phyloP scores from a whole-genome alignment of 2,888 invertebrate species.

The Dyspetes luteomarginatus region DNA sequence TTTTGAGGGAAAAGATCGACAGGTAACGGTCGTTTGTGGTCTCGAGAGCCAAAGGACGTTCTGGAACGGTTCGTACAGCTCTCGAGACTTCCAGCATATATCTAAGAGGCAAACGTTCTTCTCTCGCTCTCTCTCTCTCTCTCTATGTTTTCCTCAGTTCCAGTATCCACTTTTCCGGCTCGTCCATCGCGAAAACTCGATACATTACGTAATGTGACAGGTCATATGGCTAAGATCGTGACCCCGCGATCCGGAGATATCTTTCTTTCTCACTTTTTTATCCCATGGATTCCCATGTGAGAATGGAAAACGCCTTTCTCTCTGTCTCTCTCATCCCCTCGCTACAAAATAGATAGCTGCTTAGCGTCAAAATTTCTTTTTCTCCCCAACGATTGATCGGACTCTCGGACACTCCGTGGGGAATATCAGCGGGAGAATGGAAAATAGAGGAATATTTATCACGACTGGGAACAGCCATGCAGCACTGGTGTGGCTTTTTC shows the following conservation, averaged over 20 bases:
- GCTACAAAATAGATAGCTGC: slow-evolving; percentile 58
- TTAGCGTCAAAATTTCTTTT: slow-evolving; percentile 37
- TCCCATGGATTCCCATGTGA: slow-evolving; percentile 57
- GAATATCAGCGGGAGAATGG: slow-evolving; percentile 40
- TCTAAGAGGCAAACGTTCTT: slow-evolving; percentile 25
- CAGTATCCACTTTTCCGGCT: slow-evolving; percentile 60
- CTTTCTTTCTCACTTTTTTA: slow-evolving; percentile 59
- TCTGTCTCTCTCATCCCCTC: slow-evolving; percentile 34
- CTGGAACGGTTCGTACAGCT: slow-evolving; percentile 16
- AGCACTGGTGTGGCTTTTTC: background rate
- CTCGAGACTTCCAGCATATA: slow-evolving; percentile 47
- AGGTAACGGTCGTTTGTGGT: slow-evolving; percentile 7
- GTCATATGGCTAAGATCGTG: slow-evolving; percentile 52
- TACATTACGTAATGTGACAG: slow-evolving; percentile 79
- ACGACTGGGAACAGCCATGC: slow-evolving; percentile 50
- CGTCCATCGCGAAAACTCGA: slow-evolving; percentile 76
- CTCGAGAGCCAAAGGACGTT: slow-evolving; percentile 24
- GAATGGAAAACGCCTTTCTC: slow-evolving; percentile 57
- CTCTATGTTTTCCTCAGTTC: slow-evolving; percentile 27
- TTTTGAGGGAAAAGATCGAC: slow-evolving; percentile 19
- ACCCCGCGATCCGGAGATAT: slow-evolving; percentile 68
- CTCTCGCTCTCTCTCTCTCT: slow-evolving; percentile 21
- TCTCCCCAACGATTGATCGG: slow-evolving; percentile 51
- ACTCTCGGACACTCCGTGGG: slow-evolving; percentile 49
- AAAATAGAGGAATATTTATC: slow-evolving; percentile 56